These are phyloP conservation scores for Drosophila prolongata DNA, from an alignment of 2,888 invertebrate species.

Conservation along the genomic window DNA sequence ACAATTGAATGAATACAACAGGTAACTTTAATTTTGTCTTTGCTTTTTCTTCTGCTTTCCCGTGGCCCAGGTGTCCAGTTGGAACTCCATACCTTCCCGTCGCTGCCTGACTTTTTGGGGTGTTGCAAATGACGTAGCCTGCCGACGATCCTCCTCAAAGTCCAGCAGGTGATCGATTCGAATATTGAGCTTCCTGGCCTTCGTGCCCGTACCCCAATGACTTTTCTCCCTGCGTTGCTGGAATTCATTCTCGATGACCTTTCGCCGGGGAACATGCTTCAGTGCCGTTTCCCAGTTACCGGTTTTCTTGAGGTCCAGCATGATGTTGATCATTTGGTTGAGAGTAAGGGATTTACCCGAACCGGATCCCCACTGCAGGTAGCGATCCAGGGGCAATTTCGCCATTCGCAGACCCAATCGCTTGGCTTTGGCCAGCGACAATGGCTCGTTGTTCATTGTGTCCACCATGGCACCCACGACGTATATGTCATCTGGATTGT, in stretches of 20 bases:
- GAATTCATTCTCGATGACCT: constrained; percentile 84
- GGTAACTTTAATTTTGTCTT: constrained; percentile 36
- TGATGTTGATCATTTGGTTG: constrained; percentile 90
- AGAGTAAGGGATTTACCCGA: constrained; percentile 92
- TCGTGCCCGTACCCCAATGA: constrained; percentile 45
- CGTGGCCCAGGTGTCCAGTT: constrained; percentile 77
- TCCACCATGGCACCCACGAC: constrained; percentile 94
- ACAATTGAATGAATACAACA: constrained; percentile 18
- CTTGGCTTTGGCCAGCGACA: constrained; percentile 94
- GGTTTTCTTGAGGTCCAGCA: constrained; percentile 88
- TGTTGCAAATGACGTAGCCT: constrained; percentile 21
- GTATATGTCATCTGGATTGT: constrained; percentile 92
- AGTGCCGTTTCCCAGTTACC: constrained; percentile 91
- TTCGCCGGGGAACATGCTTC: constrained; percentile 89
- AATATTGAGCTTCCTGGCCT: constrained; percentile 68
- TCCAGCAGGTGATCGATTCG: constrained; percentile 64
- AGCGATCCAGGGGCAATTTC: constrained; percentile 92
- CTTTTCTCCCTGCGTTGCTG: constrained; percentile 41
- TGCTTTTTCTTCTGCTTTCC: constrained; percentile 61
- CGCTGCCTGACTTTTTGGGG: constrained; percentile 52
- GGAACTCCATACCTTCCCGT: constrained; percentile 70
- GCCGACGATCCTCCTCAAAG: constrained; percentile 23
- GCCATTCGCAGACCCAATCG: constrained; percentile 90
- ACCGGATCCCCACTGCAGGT: constrained; percentile 91
- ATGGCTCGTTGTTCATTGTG: constrained; percentile 87